Percentiles rank a stretch among this genome's conserved stretches.
Evolutionary conservation across 1,140 invertebrate genomes (phyloP).

Genomic region (Drosophila pseudoobscura): DNA sequence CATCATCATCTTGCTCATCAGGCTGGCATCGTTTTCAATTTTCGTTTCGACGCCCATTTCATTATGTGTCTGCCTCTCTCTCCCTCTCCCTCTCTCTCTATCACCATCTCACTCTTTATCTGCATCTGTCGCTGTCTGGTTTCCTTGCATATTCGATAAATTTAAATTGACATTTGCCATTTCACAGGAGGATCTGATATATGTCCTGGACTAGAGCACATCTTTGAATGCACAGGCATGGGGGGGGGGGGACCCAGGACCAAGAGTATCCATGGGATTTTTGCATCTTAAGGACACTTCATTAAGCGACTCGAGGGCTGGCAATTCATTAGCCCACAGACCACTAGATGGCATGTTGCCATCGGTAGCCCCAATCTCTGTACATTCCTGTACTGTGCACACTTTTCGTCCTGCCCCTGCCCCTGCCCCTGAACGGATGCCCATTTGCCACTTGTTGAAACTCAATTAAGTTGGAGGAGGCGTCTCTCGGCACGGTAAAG

Average conservation of each 20-base stretch:
- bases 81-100: too few relatives aligned
- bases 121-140: background rate
- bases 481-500: slow-evolving; percentile 14
- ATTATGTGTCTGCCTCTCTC: slow-evolving; percentile 4
- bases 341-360: slow-evolving; percentile 2
- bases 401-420: slow-evolving; percentile 15
- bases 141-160: slow-evolving; percentile 66
- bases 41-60: slow-evolving; percentile 53
- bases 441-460: slow-evolving; percentile 54
- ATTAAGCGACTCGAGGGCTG: slow-evolving; percentile 19
- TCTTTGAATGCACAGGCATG: too few relatives aligned
- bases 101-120: too few relatives aligned
- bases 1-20: slow-evolving; percentile 5
- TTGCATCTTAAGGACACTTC: slow-evolving; percentile 10
- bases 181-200: slow-evolving; percentile 15
- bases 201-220: slow-evolving; percentile 6
- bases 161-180: slow-evolving; percentile 59
- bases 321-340: slow-evolving; percentile 31
- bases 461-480: slow-evolving; percentile 62
- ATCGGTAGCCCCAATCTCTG: background rate
- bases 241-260: background rate
- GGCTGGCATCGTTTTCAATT: slow-evolving; percentile 56
- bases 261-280: background rate
- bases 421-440: background rate
- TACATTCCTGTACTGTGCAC: slow-evolving; percentile 17